Evolutionary conservation across 2,113 vertebrate genomes (phyloP).

Genomic region (Myodes glareolus): DNA sequence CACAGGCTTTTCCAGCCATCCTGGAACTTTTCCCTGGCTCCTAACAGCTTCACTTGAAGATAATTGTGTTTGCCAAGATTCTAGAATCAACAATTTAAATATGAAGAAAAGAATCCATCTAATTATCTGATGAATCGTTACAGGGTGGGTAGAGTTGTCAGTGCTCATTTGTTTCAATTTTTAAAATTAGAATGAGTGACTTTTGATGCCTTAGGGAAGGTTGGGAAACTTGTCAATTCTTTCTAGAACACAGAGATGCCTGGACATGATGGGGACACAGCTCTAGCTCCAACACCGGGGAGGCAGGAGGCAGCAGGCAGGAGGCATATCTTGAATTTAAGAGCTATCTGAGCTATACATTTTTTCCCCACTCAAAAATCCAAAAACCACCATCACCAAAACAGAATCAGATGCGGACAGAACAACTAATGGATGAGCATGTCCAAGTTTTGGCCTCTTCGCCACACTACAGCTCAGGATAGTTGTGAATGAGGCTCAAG

Average conservation of each 20-base stretch:
- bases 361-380: neutral
- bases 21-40: neutral
- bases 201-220: slow-evolving; percentile 12
- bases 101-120: neutral
- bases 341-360: neutral
- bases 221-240: neutral
- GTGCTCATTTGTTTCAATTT: neutral
- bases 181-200: neutral
- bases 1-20: neutral
- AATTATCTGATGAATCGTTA: neutral
- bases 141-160: neutral
- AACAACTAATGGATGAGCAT: rapidly evolving
- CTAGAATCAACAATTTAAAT: neutral
- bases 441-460: neutral
- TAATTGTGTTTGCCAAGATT: neutral
- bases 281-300: too few relatives aligned
- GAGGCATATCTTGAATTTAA: neutral
- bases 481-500: neutral
- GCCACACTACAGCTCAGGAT: neutral
- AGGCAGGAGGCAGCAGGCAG: neutral
- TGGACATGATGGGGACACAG: neutral
- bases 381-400: neutral
- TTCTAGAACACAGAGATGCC: neutral
- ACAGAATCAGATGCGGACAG: neutral
- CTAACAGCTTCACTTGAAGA: neutral